Evolutionary conservation across 2,888 invertebrate genomes (phyloP), one percentile per base, ranked within the genome.

Genomic region (Tipula vernalis): DNA sequence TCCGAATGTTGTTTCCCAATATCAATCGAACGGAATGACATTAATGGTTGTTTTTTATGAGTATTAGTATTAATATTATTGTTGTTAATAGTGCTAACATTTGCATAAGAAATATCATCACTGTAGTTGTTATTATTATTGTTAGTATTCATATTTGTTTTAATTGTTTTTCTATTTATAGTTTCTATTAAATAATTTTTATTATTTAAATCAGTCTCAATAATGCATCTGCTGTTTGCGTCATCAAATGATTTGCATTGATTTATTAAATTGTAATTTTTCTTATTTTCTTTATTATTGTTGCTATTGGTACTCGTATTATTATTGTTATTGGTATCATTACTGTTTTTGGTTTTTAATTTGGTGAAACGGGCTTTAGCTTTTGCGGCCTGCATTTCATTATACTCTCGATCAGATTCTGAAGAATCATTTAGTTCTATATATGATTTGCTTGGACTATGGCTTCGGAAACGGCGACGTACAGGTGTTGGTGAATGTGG

Each of bases 21-120:
- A 85, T 92, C 92, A 86, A 93, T 91, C 2, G 92, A 92, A 87
- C 92, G 91, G 88, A 92, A 92, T 13, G 92, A 91, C 88, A 92
- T 89, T 84, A 92, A 83, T 0, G 88, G 87, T 2, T 88, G 87
- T 86, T 88, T 88, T n/a, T 39, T 6, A 28, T 86, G 71, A 5
- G 28, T 13, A 18, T n/a, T n/a, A n/a, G n/a, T n/a, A n/a, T 86
- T 83, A 36, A 12, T 84, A 44, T 86, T 44, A 3, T 12, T 18
- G 12, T 86, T n/a, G 36, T 90, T 89, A 13, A 87, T 39, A 39
- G 3, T 39, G 39, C 5, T 51, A 51, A 15, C 28, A 28, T 71
- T 71, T 71, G 28, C 28, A 71, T 71, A 88, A 87, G 90, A 89
- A 36, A 42, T 71, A 36, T 87, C 71, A 71, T 71, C 71, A 71